These are phyloP conservation scores for Cephus spinipes DNA, from an alignment of 2,888 invertebrate species.

Conservation along the genomic window DNA sequence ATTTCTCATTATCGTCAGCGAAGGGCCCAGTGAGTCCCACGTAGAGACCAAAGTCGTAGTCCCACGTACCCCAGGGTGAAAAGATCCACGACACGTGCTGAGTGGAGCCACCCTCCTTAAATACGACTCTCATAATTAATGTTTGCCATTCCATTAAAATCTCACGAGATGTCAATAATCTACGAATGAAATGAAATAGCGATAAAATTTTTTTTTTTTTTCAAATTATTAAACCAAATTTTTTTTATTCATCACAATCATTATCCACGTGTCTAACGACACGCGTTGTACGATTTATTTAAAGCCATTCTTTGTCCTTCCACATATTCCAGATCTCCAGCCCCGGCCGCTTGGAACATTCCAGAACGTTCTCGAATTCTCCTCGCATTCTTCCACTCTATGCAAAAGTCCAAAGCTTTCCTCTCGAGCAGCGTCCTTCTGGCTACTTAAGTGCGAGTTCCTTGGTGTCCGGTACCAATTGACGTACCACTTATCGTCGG, in stretches of 20 bases:
- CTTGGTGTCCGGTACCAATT: conserved; percentile 38
- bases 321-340: neutral
- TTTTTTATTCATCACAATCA: neutral
- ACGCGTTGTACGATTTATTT: neutral
- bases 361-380: neutral
- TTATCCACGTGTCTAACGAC: neutral
- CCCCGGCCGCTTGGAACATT: neutral
- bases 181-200: neutral
- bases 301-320: neutral
- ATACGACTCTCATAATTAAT: conserved; percentile 58
- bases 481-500: conserved; percentile 44
- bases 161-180: neutral
- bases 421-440: neutral
- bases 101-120: conserved; percentile 39
- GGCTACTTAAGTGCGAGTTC: conserved; percentile 17
- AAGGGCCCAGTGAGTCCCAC: conserved; percentile 20
- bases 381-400: neutral
- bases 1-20: conserved; percentile 41
- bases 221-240: no score
- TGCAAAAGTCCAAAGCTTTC: neutral
- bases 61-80: conserved; percentile 46
- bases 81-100: conserved; percentile 16
- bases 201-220: no score
- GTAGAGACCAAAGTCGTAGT: conserved; percentile 21
- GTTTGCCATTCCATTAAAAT: conserved; percentile 59